phyloP scores from a whole-genome alignment of 1,140 invertebrate genomes.

The Teleogryllus occipitalis region DNA sequence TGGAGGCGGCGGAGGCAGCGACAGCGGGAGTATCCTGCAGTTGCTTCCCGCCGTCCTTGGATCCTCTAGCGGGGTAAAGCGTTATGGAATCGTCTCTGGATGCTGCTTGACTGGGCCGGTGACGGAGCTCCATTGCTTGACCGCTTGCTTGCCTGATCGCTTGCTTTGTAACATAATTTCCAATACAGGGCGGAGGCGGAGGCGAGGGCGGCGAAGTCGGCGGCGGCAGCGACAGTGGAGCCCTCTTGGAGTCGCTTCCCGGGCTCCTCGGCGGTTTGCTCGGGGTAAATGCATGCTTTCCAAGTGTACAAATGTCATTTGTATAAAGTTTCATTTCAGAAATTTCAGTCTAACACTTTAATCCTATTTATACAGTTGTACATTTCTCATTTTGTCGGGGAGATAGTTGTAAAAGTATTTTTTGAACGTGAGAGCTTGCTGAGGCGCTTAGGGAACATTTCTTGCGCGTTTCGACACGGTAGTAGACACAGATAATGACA shows the following conservation, averaged over 20 bases:
- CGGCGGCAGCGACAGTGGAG: background rate
- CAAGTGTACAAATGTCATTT: no score
- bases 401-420: no score
- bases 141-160: background rate
- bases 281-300: background rate
- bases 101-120: background rate
- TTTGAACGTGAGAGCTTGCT: no score
- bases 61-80: background rate
- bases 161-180: background rate
- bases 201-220: background rate
- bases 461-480: no score
- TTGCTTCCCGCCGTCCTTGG: background rate
- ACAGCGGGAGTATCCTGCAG: background rate
- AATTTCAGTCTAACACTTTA: no score
- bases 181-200: background rate
- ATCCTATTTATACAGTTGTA: no score
- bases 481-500: no score
- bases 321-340: no score
- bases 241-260: background rate
- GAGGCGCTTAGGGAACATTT: no score
- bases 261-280: background rate
- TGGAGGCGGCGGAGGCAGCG: background rate
- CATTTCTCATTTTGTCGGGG: no score
- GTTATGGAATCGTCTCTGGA: background rate
- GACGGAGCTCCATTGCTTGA: background rate